Evolutionary conservation across 2,888 invertebrate species (phyloP), one percentile per base, ranked within the genome.

Genomic region (Theretra japonica): DNA sequence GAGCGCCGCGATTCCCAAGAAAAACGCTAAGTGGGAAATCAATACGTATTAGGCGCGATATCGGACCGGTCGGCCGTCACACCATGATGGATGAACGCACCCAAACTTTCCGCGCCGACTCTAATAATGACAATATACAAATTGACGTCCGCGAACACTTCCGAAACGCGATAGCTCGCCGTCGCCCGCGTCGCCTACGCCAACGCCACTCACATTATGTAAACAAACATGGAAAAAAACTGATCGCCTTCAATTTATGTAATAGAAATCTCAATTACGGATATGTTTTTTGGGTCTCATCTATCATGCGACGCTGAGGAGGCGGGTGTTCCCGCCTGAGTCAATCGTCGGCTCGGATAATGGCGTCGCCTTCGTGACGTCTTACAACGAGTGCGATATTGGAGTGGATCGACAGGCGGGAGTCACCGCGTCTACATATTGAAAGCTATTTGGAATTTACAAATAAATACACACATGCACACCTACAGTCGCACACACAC

Each of bases 101-200:
- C 93, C 89, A 88, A 92, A 93, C 90, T 92, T 92, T 89, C 91
- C 65, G 65, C 65, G 48, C 88, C 86, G 88, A 86, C 88, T 94
- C 89, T 92, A 91, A 94, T 93, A 93, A 94, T 94, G 94, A 94
- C 94, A 94, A 94, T 94, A 94, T 92, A 94, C 94, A 94, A 94
- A 94, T 94, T 94, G 93, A 93, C 90, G 91, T 90, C 92, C 92
- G 90, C 86, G 85, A 86, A 83, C 87, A 89, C 90, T 91, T 92
- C 88, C 92, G 93, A 92, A 92, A 94, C 86, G 89, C 90, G 93
- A 93, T 94, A 92, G 89, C 87, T 82, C 81, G 81, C 84, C 82
- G 85, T 82, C 74, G 71, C 56, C 41, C 41, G 73, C 75, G 83
- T 75, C 81, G 78, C 77, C 82, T 73, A 74, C 88, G 83, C 90